Conservation (phyloP, 2,888 invertebrate species). For the Trachelus troglodyta region DNA sequence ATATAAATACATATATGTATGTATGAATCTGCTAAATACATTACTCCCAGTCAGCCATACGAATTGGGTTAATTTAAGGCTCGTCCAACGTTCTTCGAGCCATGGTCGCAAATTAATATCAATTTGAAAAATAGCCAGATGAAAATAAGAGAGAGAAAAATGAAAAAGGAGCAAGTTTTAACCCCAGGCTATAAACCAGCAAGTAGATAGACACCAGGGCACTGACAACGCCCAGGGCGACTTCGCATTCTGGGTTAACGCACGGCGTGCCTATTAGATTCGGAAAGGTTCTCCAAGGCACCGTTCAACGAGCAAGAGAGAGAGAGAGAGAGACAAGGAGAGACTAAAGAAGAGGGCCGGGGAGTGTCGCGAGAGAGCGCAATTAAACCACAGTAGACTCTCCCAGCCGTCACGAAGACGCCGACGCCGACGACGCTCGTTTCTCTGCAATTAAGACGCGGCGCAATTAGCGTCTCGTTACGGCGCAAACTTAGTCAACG, state of each 20-base stretch:
- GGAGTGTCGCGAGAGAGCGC: background rate
- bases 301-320: background rate
- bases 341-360: background rate
- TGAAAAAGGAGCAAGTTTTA: constrained; percentile 31
- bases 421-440: background rate
- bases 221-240: constrained; percentile 43
- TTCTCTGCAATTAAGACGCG: background rate
- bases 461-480: background rate
- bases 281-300: background rate
- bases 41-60: background rate
- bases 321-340: background rate
- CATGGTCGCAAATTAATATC: constrained; percentile 1
- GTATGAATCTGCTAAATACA: background rate
- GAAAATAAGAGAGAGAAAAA: constrained; percentile 18
- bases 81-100: background rate
- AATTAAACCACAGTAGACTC: background rate
- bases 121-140: background rate
- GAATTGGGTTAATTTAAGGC: background rate
- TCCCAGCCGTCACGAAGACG: background rate
- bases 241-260: constrained; percentile 52
- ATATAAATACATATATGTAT: background rate
- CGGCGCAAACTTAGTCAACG: background rate
- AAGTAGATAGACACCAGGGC: background rate
- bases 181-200: constrained; percentile 10
- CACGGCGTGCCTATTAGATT: background rate